Percentiles rank a stretch among this genome's conserved stretches.
These are phyloP conservation scores for Pantherophis guttatus DNA, from an alignment of 2,113 vertebrate species.

Conservation along the genomic window DNA sequence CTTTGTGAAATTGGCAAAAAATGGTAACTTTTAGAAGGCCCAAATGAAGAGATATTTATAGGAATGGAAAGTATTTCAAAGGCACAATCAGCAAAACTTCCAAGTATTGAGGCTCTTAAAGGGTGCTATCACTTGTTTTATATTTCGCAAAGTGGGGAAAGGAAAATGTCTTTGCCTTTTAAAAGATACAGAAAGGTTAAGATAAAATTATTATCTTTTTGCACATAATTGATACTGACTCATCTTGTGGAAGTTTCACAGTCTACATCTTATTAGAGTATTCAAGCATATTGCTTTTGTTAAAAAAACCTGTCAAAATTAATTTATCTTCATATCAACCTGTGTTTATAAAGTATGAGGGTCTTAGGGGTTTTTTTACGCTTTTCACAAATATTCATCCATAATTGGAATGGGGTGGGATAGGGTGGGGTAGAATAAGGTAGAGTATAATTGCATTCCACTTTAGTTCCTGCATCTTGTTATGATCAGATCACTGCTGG, in stretches of 20 bases:
- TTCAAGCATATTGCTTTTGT: background rate
- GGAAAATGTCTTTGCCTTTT: background rate
- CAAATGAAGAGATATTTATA: background rate
- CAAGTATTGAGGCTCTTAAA: background rate
- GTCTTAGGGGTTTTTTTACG: background rate
- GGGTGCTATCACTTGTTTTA: background rate
- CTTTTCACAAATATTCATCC: conserved; percentile 18
- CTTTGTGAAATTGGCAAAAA: background rate
- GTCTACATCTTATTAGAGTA: background rate
- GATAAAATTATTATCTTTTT: background rate
- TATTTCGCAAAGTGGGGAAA: background rate
- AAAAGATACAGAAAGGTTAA: background rate
- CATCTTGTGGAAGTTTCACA: background rate
- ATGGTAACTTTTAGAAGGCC: background rate
- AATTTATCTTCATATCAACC: background rate
- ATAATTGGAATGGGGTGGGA: background rate
- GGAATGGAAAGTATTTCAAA: background rate
- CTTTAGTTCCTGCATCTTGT: background rate
- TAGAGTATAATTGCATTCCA: background rate
- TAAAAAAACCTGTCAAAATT: background rate
- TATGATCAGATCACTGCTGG: background rate
- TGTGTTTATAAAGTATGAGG: background rate
- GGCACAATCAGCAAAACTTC: background rate
- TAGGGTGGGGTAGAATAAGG: background rate
- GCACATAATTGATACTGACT: background rate